These are phyloP conservation scores for Tachina fera DNA, from an alignment of 2,888 invertebrate genomes.

Conservation along the genomic window DNA sequence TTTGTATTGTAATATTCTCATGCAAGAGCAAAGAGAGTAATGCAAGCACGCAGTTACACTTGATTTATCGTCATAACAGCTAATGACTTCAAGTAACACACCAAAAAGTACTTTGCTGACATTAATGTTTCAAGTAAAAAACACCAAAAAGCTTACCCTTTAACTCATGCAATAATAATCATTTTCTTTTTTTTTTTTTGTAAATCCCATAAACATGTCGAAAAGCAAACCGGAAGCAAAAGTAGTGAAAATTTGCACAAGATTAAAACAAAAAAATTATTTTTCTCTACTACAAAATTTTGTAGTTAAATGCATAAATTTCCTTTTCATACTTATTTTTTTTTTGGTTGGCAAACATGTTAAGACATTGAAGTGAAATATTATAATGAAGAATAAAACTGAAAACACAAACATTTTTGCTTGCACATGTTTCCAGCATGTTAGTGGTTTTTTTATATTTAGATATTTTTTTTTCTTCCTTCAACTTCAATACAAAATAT, in stretches of 20 bases:
- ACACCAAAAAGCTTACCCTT: constrained; percentile 6
- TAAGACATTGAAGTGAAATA: constrained; percentile 43
- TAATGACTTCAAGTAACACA: too few species aligned
- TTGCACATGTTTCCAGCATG: constrained; percentile 5
- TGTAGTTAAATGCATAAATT: constrained; percentile 53
- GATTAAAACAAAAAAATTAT: not conserved
- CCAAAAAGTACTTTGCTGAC: too few species aligned
- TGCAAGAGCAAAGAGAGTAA: too few species aligned
- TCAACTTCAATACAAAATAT: constrained; percentile 39
- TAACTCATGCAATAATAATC: constrained; percentile 12
- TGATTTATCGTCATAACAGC: too few species aligned
- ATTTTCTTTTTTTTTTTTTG: too few species aligned
- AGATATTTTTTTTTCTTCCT: constrained; percentile 19
- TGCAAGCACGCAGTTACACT: too few species aligned
- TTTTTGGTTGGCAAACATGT: not conserved
- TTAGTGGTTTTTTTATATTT: constrained; percentile 15
- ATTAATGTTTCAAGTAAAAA: not conserved
- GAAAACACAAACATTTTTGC: constrained; percentile 20
- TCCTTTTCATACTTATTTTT: constrained; percentile 28
- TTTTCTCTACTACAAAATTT: not conserved
- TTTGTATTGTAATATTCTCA: too few species aligned
- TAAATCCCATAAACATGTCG: not conserved
- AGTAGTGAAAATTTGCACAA: constrained; percentile 29
- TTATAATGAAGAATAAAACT: constrained; percentile 6
- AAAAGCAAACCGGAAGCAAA: constrained; percentile 17